Conservation (phyloP, 1,140 invertebrate genomes). For the Cephus cinctus region DNA sequence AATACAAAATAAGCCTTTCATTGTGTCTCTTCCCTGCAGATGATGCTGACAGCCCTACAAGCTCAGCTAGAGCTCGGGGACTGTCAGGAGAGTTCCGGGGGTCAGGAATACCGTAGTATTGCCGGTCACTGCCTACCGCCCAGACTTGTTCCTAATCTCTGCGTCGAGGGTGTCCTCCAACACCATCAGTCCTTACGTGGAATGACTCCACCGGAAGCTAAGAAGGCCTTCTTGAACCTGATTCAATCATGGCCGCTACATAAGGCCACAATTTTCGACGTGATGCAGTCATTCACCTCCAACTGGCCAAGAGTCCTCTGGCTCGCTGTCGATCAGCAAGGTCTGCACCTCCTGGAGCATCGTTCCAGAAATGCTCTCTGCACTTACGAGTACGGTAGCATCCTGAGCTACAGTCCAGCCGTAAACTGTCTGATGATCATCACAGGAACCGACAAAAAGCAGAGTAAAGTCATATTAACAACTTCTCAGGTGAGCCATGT, state of each 20-base stretch:
- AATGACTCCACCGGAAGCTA: conserved; percentile 81
- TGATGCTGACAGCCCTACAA: conserved; percentile 92
- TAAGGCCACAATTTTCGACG: conserved; percentile 91
- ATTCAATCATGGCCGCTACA: conserved; percentile 92
- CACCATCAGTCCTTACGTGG: conserved; percentile 86
- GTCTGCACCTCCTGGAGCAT: conserved; percentile 88
- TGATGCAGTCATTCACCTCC: conserved; percentile 95
- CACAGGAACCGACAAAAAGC: conserved; percentile 81
- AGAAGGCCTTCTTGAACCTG: conserved; percentile 91
- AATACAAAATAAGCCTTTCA: conserved; percentile 1
- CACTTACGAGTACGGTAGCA: conserved; percentile 84
- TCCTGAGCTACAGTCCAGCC: conserved; percentile 85
- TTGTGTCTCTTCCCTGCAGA: conserved; percentile 57
- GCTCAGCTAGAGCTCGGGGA: conserved; percentile 90
- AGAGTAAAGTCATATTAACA: conserved; percentile 87
- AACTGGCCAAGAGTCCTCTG: conserved; percentile 90
- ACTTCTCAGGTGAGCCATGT: conserved; percentile 71
- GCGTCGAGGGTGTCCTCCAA: conserved; percentile 76
- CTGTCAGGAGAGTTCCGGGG: conserved; percentile 60
- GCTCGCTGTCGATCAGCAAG: conserved; percentile 89
- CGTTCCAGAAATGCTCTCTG: conserved; percentile 84
- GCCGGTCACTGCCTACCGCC: conserved; percentile 80
- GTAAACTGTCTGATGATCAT: conserved; percentile 89
- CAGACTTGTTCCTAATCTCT: conserved; percentile 72
- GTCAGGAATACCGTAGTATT: conserved; percentile 71